Percentiles rank a stretch among this genome's conserved stretches.
These are phyloP conservation scores for Pachydiplax longipennis DNA, from an alignment of 2,888 invertebrate species.

Conservation along the genomic window DNA sequence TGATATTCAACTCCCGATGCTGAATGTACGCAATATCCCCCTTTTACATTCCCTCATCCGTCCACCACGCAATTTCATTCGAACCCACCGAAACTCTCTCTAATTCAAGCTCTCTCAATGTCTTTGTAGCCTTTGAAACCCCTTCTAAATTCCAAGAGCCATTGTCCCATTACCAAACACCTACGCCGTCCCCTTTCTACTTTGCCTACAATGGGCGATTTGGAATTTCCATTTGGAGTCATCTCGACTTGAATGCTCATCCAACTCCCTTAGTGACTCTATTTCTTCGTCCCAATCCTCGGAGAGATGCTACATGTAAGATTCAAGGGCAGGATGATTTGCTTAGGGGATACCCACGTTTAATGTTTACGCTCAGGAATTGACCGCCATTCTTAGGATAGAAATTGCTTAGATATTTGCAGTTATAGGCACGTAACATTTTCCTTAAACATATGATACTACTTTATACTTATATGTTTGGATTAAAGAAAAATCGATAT, in stretches of 20 bases:
- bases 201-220: background rate
- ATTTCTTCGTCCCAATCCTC: background rate
- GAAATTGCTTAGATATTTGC: too few relatives aligned
- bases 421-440: too few relatives aligned
- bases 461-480: too few relatives aligned
- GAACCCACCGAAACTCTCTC: background rate
- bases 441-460: too few relatives aligned
- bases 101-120: constrained; percentile 16
- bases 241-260: background rate
- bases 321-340: too few relatives aligned
- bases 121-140: background rate
- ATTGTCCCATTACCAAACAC: background rate
- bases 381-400: too few relatives aligned
- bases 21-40: constrained; percentile 3
- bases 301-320: too few relatives aligned
- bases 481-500: too few relatives aligned
- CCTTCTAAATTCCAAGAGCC: background rate
- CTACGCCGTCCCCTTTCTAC: background rate
- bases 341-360: too few relatives aligned
- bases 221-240: background rate
- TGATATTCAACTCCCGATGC: background rate
- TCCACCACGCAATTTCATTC: constrained; percentile 11
- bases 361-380: too few relatives aligned
- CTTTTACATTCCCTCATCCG: background rate
- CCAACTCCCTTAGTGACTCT: background rate